Percentiles rank a stretch among this genome's conserved stretches.
phyloP scores from a whole-genome alignment of 1,140 invertebrate genomes.

The Dendrolimus kikuchii region DNA sequence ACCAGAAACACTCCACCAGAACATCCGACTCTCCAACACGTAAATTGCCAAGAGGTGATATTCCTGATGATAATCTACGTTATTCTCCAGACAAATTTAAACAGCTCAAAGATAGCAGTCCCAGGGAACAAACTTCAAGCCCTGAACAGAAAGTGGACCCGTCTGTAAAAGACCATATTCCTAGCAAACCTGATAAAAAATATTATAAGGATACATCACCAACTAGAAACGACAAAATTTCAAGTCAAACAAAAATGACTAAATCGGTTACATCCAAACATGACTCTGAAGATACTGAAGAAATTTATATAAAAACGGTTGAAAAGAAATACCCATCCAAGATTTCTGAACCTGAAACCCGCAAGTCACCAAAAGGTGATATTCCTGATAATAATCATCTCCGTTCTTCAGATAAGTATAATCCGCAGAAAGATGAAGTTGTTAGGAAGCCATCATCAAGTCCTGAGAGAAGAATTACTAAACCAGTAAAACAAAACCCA shows the following conservation, averaged over 20 bases:
- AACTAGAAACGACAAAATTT: constrained; percentile 11
- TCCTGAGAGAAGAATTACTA: too few relatives aligned
- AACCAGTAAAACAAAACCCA: too few relatives aligned
- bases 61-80: too few relatives aligned
- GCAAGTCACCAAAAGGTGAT: neutral
- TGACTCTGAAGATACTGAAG: constrained; percentile 4
- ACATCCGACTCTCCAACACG: too few relatives aligned
- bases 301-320: neutral
- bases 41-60: too few relatives aligned
- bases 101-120: neutral
- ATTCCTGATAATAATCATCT: neutral
- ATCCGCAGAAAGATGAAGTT: neutral
- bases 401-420: neutral
- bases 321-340: constrained; percentile 4
- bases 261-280: constrained; percentile 13
- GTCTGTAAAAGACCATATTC: neutral
- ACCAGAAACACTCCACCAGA: neutral
- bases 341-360: constrained; percentile 1
- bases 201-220: constrained; percentile 4
- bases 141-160: neutral
- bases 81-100: too few relatives aligned
- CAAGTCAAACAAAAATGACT: constrained; percentile 13
- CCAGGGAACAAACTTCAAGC: constrained; percentile 3
- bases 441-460: too few relatives aligned
- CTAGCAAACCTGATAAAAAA: constrained; percentile 4